Base-by-base conservation (phyloP, 1,140 invertebrate genomes). In the Tribolium madens region DNA sequence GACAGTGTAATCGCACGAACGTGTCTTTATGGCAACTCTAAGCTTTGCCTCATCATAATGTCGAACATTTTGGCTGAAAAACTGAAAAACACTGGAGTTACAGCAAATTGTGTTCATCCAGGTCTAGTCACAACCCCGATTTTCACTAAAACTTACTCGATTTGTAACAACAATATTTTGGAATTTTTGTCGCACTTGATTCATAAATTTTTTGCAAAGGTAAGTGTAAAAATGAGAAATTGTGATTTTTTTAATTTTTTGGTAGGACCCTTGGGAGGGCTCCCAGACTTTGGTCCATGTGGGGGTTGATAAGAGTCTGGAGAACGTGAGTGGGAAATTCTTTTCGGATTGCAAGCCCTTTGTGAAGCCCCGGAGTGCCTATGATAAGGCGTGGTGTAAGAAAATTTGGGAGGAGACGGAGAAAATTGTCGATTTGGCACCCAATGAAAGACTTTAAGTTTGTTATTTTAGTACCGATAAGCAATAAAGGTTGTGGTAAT, bases 31-130 rank as follows among this genome's bases (percentile, higher is more conserved):
- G 15, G 48, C 10, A 50, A 50, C 6, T 50, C 48, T 7, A 50
- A 94, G 86, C 80, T 94, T 46, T 92, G 92, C 3, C 89, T 92
- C 73, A 82, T 91, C 9, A 85, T 93, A 1, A 93, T 93, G 76
- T 89, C 89, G 0, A 87, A 86, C n/a, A 90, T 92, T 84, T 85
- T 94, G 14, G 85, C 87, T 33, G 84, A 85, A 53, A 86, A 88
- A 76, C 79, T 94, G 13, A 83, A 89, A 88, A 88, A 89, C 88
- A 87, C 78, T 13, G 33, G 17, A 21, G 70, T 76, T 46, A 69
- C 71, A 46, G 33, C 14, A 13, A 74, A 81, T 60, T 21, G 17
- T 53, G 77, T 50, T 33, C 73, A 52, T 73, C 31, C 18, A 18
- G 33, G 52, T 15, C 26, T 73, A n/a, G 21, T 53, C n/a, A 48